Evolutionary conservation across 2,113 vertebrate genomes (phyloP), one percentile per base, ranked within the genome.

Genomic region (Brachyhypopomus occidentalis): DNA sequence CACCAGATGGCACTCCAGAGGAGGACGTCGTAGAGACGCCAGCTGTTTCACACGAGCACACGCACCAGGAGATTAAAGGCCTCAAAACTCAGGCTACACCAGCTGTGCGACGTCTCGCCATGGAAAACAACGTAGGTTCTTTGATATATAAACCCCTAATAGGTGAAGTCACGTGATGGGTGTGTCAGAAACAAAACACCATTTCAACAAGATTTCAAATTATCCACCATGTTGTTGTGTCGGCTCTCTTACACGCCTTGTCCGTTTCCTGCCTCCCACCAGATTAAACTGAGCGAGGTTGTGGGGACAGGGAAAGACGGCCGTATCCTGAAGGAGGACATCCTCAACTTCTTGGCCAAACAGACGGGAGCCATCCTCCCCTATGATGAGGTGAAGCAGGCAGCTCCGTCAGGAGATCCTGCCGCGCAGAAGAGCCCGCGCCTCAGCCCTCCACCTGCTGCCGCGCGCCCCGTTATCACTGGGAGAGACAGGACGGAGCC

Each of bases 221-320:
- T 14, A 3, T 45, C 41, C 30, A 30, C 30, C 3, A 30, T 3
- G 30, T 30, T 30, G 30, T 3, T 30, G 30, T 30, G 30, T 30
- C 30, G 30, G 30, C 30, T 30, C 30, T 30, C 30, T 52, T 12
- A 14, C 45, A 3, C 12, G 8, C 12, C 45, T 14, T 52, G 45
- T 52, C 70, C 56, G n/a, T 17, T 62, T 67, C 30, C 64, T 74
- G 52, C 64, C 2, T 85, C 16, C 63, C 82, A 89, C 76, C 90
- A 99, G 97, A 96, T 99, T 76, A 99, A 99, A 85, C 90, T 98
- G 79, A 97, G 96, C 84, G 97, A 99, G 93, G 93, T 98, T 84
- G 93, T 99, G 52, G 97, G 96, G 80, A 96, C 95, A 0, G 97
- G 97, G n/a, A 96, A 91, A 80, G 96, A 98, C 66, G 94, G 95